These are phyloP conservation scores for Camponotus vicinus DNA, from an alignment of 1,140 invertebrate species.

Conservation along the genomic window DNA sequence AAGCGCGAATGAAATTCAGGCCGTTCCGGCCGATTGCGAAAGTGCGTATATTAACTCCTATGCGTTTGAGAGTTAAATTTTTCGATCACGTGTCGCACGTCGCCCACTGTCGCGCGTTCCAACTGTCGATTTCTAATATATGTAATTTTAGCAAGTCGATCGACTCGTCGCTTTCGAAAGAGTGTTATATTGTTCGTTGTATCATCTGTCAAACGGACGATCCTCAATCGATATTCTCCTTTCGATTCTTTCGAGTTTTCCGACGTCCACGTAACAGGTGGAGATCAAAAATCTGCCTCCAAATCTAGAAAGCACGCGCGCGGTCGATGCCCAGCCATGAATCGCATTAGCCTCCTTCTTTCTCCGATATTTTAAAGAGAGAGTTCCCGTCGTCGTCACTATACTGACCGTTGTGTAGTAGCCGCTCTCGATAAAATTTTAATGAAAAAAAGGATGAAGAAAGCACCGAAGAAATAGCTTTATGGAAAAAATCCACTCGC, in stretches of 20 bases:
- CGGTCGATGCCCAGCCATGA: slow-evolving; percentile 52
- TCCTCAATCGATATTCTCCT: neutral
- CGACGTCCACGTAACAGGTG: too few relatives aligned
- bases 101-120: slow-evolving; percentile 8
- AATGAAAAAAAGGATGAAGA: neutral
- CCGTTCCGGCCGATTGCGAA: slow-evolving; percentile 15
- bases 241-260: neutral
- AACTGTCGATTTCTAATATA: slow-evolving; percentile 52
- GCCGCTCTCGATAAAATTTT: slow-evolving; percentile 6
- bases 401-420: neutral
- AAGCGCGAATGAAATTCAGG: slow-evolving; percentile 25
- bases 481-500: neutral
- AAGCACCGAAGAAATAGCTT: neutral
- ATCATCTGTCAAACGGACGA: neutral
- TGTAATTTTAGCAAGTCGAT: slow-evolving; percentile 25
- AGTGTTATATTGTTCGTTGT: neutral
- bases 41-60: slow-evolving; percentile 3
- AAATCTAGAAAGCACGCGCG: slow-evolving; percentile 74
- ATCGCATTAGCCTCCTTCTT: slow-evolving; percentile 80
- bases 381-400: slow-evolving; percentile 50
- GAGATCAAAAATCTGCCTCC: slow-evolving; percentile 55
- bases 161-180: slow-evolving; percentile 27
- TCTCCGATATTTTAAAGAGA: slow-evolving; percentile 73
- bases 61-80: slow-evolving; percentile 21
- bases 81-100: slow-evolving; percentile 24